Conservation (phyloP, 2,888 invertebrate species). For the Neocrepidodera transversa region DNA sequence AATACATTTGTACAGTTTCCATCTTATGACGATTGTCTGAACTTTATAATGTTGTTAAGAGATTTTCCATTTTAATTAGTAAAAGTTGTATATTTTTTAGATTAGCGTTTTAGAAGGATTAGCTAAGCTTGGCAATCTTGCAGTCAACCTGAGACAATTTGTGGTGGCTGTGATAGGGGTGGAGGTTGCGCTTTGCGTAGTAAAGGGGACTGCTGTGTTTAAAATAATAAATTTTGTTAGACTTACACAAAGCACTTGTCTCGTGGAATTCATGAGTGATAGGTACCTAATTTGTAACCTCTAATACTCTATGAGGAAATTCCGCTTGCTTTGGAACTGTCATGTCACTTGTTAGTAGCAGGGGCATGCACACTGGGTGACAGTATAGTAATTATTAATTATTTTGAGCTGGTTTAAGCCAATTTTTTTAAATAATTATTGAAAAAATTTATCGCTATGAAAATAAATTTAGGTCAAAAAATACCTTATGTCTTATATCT, state of each 20-base stretch:
- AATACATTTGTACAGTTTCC: too few relatives aligned
- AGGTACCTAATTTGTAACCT: slow-evolving; percentile 24
- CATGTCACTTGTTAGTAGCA: slow-evolving; percentile 20
- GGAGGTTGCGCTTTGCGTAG: not conserved
- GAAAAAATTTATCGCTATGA: too few relatives aligned
- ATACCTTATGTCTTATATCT: too few relatives aligned
- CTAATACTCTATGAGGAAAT: slow-evolving; percentile 23
- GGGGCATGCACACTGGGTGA: slow-evolving; percentile 2
- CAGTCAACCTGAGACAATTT: not conserved
- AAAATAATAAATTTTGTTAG: slow-evolving; percentile 25
- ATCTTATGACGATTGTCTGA: too few relatives aligned
- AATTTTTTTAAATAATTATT: too few relatives aligned
- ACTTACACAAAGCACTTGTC: slow-evolving; percentile 24
- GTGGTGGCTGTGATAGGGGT: slow-evolving; percentile 2
- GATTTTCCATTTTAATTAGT: too few relatives aligned
- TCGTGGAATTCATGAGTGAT: slow-evolving; percentile 20
- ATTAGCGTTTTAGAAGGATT: too few relatives aligned
- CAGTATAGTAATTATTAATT: too few relatives aligned
- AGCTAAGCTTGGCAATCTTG: not conserved
- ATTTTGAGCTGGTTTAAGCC: too few relatives aligned
- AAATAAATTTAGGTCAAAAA: too few relatives aligned
- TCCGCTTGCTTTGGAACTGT: slow-evolving; percentile 13
- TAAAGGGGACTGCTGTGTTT: slow-evolving; percentile 12
- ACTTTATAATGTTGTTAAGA: too few relatives aligned
- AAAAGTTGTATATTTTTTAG: too few relatives aligned